These are phyloP conservation scores for Nicator chloris DNA, from an alignment of 2,113 vertebrate species.

Conservation along the genomic window DNA sequence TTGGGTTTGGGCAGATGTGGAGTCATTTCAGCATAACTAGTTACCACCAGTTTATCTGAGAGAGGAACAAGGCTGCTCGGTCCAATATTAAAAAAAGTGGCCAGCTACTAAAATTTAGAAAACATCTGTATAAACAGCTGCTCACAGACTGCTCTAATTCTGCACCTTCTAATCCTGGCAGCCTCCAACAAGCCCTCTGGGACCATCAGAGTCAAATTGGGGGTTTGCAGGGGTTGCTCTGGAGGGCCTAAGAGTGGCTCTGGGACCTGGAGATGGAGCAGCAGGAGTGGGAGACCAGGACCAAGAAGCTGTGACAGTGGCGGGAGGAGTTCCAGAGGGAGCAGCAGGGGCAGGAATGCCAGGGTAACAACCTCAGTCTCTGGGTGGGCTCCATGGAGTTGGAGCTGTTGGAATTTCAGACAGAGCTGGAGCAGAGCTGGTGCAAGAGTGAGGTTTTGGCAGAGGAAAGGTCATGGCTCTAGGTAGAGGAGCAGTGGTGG, in stretches of 20 bases:
- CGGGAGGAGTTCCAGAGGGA: background rate
- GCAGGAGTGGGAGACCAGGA: background rate
- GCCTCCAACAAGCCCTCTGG: accelerated
- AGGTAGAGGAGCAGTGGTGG: background rate
- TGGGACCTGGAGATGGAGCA: background rate
- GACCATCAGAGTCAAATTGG: accelerated
- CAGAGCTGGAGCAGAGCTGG: accelerated
- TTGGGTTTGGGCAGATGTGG: accelerated
- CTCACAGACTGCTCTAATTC: background rate
- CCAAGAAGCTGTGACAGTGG: accelerated
- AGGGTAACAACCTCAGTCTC: background rate
- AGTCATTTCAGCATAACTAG: background rate
- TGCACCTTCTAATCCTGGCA: background rate
- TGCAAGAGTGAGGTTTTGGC: background rate
- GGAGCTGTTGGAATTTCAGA: background rate
- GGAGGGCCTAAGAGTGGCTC: accelerated
- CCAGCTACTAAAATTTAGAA: background rate
- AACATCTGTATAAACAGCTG: background rate
- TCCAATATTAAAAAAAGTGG: background rate
- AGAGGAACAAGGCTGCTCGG: accelerated
- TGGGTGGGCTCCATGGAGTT: background rate
- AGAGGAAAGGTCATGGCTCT: background rate
- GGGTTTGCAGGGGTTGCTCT: accelerated
- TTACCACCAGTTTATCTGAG: background rate
- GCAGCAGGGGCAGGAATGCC: background rate